phyloP scores from a whole-genome alignment of 2,113 vertebrate genomes.

The Egretta garzetta region DNA sequence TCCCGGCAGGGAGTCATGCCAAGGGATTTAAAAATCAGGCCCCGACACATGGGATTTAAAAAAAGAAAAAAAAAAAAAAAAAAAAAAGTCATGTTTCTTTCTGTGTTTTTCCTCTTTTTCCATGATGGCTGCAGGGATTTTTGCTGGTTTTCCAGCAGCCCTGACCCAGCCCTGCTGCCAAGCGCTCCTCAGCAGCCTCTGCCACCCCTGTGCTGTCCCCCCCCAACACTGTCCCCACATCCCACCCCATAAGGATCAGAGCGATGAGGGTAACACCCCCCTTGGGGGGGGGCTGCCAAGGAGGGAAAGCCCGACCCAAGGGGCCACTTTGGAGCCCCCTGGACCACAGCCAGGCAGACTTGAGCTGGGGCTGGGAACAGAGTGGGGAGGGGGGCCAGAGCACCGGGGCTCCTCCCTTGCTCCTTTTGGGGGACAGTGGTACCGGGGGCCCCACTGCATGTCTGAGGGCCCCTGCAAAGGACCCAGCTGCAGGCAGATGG shows the following conservation, averaged over 20 bases:
- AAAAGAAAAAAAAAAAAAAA: background rate
- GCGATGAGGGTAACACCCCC: background rate
- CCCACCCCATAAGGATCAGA: background rate
- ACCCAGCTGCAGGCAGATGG: background rate
- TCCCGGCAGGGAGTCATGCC: background rate
- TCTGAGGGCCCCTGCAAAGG: background rate
- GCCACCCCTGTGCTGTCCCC: background rate
- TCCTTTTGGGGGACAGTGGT: background rate
- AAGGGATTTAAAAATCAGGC: slow-evolving; percentile 6
- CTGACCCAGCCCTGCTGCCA: background rate
- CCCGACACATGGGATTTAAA: background rate
- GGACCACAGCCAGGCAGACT: background rate
- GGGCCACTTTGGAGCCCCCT: background rate
- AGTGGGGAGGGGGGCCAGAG: background rate
- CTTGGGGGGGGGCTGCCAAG: background rate
- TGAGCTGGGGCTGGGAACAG: background rate
- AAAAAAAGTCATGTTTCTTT: background rate
- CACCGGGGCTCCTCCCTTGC: background rate
- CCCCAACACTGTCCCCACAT: background rate
- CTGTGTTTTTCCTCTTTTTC: slow-evolving; percentile 62
- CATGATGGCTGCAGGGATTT: slow-evolving; percentile 31
- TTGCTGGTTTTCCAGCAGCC: background rate
- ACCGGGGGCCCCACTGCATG: background rate
- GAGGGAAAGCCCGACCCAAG: background rate
- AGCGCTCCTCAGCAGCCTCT: background rate